Evolutionary conservation across 2,888 invertebrate species (phyloP).

Genomic region (Lasioglossum vierecki): DNA sequence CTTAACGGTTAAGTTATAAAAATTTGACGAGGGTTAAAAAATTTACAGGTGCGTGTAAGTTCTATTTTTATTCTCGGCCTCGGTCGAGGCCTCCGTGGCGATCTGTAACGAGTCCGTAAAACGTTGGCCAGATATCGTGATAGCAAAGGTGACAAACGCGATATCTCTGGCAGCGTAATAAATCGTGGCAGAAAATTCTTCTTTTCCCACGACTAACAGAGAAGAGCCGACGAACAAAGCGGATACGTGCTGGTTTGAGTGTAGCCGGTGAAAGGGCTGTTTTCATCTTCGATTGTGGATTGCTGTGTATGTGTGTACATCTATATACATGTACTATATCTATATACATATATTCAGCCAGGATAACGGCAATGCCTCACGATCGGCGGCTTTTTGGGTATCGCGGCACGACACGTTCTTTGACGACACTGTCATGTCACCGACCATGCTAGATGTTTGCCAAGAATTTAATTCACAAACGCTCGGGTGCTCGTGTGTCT

Average conservation of each 20-base stretch:
- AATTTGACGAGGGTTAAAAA: not conserved
- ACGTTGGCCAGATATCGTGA: not conserved
- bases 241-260: conserved; percentile 28
- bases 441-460: conserved; percentile 36
- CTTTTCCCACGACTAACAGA: not conserved
- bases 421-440: conserved; percentile 63
- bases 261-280: conserved; percentile 45
- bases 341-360: conserved; percentile 14
- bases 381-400: conserved; percentile 43
- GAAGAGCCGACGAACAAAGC: conserved; percentile 49
- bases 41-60: not conserved
- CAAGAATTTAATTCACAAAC: conserved; percentile 47
- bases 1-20: not conserved
- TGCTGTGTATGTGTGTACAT: conserved; percentile 30
- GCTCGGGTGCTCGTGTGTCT: not conserved
- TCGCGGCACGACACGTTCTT: conserved; percentile 51
- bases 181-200: conserved; percentile 48
- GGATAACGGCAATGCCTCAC: conserved; percentile 38
- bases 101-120: conserved; percentile 33
- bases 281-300: conserved; percentile 55
- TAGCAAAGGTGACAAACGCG: conserved; percentile 50
- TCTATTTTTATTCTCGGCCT: not conserved
- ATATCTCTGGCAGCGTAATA: conserved; percentile 54
- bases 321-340: not conserved
- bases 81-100: not conserved